Conservation (phyloP, 2,888 invertebrate genomes). For the Sepiola atlantica region DNA sequence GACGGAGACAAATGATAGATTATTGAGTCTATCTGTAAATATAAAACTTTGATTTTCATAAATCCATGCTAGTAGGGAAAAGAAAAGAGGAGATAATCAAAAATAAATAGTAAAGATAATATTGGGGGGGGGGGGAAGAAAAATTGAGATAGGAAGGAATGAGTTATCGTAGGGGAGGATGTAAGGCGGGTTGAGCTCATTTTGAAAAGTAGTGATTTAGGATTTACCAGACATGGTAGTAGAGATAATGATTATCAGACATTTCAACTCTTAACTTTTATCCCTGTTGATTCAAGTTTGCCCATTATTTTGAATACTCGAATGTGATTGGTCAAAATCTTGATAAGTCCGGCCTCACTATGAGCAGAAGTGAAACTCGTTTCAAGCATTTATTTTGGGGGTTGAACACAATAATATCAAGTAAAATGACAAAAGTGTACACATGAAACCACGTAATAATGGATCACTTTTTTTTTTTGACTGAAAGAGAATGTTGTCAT, state of each 20-base stretch:
- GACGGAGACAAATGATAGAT: too few relatives aligned
- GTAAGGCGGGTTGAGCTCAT: not conserved
- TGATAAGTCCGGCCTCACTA: not conserved
- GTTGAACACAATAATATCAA: too few relatives aligned
- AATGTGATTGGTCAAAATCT: not conserved
- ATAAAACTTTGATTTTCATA: too few relatives aligned
- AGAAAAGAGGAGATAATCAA: not conserved
- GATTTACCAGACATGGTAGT: not conserved
- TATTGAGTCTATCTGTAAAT: too few relatives aligned
- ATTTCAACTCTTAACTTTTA: not conserved
- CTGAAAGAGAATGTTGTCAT: not conserved
- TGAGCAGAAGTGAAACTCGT: not conserved
- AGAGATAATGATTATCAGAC: not conserved
- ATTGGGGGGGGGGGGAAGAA: too few relatives aligned
- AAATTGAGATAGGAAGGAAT: not conserved
- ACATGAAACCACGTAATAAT: not conserved
- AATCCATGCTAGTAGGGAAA: too few relatives aligned
- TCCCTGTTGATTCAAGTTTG: not conserved
- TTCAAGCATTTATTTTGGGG: too few relatives aligned
- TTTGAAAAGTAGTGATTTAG: not conserved
- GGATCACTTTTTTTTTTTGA: not conserved
- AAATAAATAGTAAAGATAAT: not conserved
- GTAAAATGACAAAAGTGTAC: not conserved
- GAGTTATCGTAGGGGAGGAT: too few relatives aligned
- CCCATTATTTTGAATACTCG: not conserved